Evolutionary conservation across 2,797 vertebrate species (phyloP).

Genomic region (Pteronotus mesoamericanus): DNA sequence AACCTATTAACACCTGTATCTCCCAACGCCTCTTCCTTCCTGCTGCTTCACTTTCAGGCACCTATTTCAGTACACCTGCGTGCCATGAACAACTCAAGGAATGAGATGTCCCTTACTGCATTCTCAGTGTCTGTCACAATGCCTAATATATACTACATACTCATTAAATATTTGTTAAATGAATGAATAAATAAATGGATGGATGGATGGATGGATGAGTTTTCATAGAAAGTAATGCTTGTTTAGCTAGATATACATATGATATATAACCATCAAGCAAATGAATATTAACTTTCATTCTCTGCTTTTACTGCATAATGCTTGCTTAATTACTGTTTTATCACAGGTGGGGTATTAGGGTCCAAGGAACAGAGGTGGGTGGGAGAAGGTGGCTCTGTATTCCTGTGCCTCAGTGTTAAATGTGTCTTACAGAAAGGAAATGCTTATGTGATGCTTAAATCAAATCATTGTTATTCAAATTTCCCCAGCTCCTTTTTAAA

Average conservation of each 20-base stretch:
- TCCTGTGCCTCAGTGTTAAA: background rate
- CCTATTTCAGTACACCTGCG: background rate
- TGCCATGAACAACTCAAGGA: background rate
- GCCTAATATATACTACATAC: background rate
- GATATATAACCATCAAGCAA: background rate
- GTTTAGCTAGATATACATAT: background rate
- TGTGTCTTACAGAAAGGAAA: background rate
- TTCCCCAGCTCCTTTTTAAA: background rate
- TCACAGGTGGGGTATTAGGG: background rate
- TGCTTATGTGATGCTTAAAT: background rate
- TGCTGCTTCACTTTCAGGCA: background rate
- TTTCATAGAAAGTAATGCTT: background rate
- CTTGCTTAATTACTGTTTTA: background rate
- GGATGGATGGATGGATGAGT: background rate
- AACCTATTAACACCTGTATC: fast-evolving
- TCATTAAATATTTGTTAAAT: background rate
- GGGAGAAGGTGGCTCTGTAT: background rate
- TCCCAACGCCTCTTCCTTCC: background rate
- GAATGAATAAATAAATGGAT: background rate
- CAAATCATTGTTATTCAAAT: background rate
- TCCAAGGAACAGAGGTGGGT: background rate
- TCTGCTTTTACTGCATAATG: background rate
- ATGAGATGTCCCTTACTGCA: fast-evolving
- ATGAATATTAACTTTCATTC: background rate
- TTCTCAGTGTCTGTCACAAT: background rate